These are phyloP conservation scores for Sardinella longiceps DNA, from an alignment of 2,797 vertebrate species.

Conservation along the genomic window DNA sequence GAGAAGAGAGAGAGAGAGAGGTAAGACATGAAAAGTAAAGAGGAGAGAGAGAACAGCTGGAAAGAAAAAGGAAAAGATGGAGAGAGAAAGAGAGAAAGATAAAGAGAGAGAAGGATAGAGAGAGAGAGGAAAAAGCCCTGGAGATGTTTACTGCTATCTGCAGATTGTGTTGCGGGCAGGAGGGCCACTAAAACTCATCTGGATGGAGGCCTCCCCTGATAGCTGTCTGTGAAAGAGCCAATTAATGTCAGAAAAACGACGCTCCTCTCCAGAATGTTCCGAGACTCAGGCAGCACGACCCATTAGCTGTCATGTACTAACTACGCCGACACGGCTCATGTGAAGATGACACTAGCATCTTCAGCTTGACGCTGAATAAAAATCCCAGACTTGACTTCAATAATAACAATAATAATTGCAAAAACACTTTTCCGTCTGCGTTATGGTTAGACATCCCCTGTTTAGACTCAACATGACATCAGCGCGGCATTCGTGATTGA, in stretches of 20 bases:
- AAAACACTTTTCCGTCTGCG: neutral
- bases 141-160: neutral
- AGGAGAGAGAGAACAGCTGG: too few species aligned
- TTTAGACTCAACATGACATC: neutral
- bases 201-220: neutral
- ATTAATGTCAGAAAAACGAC: neutral
- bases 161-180: neutral
- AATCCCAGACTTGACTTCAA: neutral
- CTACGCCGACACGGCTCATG: neutral
- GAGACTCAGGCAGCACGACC: neutral
- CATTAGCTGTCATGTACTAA: neutral
- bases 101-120: neutral
- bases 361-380: neutral
- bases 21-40: too few species aligned
- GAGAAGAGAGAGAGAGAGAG: neutral
- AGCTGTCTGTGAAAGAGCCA: constrained; percentile 2
- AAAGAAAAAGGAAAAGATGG: too few species aligned
- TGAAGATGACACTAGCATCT: neutral
- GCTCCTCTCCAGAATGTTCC: neutral
- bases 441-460: neutral
- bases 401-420: neutral
- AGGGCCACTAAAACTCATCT: constrained; percentile 17
- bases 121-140: neutral
- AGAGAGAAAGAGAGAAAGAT: neutral
- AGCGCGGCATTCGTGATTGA: neutral